phyloP scores from a whole-genome alignment of 2,888 invertebrate species.

The Pyralis farinalis region DNA sequence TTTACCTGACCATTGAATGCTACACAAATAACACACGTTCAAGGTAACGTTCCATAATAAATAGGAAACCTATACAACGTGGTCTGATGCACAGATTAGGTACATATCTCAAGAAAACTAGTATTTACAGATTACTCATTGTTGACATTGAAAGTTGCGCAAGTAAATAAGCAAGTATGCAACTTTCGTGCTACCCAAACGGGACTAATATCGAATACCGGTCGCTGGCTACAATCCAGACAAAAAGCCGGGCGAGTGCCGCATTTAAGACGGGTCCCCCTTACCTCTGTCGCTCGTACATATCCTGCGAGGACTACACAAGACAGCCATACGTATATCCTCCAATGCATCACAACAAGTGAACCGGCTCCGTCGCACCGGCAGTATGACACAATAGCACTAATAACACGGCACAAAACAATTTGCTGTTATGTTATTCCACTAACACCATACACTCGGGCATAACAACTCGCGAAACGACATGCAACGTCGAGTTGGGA shows the following conservation, averaged over 20 bases:
- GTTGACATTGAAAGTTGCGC: constrained; percentile 79
- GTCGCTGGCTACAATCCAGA: constrained; percentile 35
- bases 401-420: constrained; percentile 71
- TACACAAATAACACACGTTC: constrained; percentile 40
- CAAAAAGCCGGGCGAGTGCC: constrained; percentile 71
- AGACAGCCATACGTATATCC: constrained; percentile 88
- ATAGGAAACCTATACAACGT: constrained; percentile 1
- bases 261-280: constrained; percentile 75
- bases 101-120: constrained; percentile 15
- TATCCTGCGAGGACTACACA: constrained; percentile 87
- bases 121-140: constrained; percentile 31
- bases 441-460: constrained; percentile 73
- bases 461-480: constrained; percentile 57
- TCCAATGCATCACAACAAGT: constrained; percentile 87
- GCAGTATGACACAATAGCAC: constrained; percentile 63
- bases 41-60: constrained; percentile 49
- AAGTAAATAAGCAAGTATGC: constrained; percentile 47
- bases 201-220: constrained; percentile 17
- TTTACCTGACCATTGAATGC: constrained; percentile 55
- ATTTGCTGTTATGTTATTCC: constrained; percentile 73
- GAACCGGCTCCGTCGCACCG: constrained; percentile 61
- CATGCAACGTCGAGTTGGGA: constrained; percentile 58
- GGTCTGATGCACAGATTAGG: not conserved
- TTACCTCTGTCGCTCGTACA: constrained; percentile 88
- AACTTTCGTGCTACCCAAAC: constrained; percentile 35